Evolutionary conservation across 2,113 vertebrate species (phyloP).

Genomic region (Lamprologus speciosus): DNA sequence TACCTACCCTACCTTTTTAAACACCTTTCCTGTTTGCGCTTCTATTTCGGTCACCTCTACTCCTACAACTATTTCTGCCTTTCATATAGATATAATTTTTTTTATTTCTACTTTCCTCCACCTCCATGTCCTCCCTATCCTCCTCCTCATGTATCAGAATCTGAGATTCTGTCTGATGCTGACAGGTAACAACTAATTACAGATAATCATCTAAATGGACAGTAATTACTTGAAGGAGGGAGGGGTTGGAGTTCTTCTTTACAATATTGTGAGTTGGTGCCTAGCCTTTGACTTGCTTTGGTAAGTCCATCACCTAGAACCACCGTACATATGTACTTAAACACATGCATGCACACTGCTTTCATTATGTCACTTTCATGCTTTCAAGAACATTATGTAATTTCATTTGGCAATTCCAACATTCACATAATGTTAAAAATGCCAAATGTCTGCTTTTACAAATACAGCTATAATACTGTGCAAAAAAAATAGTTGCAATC

Average conservation of each 20-base stretch:
- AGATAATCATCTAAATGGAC: slow-evolving; percentile 76
- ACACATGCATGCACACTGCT: background rate
- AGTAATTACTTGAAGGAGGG: slow-evolving; percentile 74
- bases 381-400: background rate
- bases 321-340: background rate
- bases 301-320: slow-evolving; percentile 7
- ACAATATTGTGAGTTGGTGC: slow-evolving; percentile 36
- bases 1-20: background rate
- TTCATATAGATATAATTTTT: background rate
- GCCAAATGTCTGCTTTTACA: background rate
- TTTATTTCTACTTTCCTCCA: background rate
- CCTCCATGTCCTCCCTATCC: background rate
- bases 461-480: background rate
- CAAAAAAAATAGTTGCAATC: background rate
- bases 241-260: slow-evolving; percentile 51
- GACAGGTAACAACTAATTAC: slow-evolving; percentile 78
- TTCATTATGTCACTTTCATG: background rate
- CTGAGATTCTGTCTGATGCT: slow-evolving; percentile 50
- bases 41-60: background rate
- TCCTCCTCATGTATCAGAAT: slow-evolving; percentile 21
- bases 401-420: background rate
- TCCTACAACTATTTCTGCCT: background rate
- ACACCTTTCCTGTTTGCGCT: background rate
- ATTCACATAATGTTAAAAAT: background rate
- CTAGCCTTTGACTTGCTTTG: slow-evolving; percentile 35